Evolutionary conservation across 2,797 vertebrate species (phyloP).

Genomic region (Tiaroga cobitis): DNA sequence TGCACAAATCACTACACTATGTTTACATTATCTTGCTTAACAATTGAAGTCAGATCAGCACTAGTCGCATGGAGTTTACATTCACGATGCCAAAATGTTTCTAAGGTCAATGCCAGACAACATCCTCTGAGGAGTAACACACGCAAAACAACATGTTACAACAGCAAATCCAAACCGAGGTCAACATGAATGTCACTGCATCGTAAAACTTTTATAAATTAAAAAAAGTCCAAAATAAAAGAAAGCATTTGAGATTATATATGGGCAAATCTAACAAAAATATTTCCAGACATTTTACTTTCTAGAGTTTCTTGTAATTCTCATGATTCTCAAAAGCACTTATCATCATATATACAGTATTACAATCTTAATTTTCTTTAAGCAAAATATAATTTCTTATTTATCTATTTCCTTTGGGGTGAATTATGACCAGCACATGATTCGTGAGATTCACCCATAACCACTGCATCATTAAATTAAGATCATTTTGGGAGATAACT

Average conservation of each 20-base stretch:
- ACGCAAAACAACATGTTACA: neutral
- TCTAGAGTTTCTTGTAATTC: neutral
- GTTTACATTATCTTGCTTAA: neutral
- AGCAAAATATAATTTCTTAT: neutral
- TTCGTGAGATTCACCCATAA: neutral
- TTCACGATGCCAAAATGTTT: constrained; percentile 42
- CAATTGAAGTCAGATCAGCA: neutral
- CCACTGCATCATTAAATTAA: neutral
- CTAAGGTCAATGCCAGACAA: neutral
- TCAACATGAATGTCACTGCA: neutral
- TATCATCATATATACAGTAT: neutral
- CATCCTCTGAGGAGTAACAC: neutral
- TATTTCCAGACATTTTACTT: neutral
- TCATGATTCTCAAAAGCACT: neutral
- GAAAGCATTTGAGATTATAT: constrained; percentile 4
- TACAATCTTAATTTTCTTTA: neutral
- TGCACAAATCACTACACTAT: neutral
- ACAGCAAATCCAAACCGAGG: neutral
- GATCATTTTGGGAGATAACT: neutral
- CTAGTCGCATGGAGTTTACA: constrained; percentile 28
- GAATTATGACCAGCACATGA: neutral
- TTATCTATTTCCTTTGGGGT: neutral
- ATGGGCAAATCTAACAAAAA: neutral
- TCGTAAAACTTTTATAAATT: neutral
- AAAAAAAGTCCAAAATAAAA: neutral